A percentile compares a stretch with the other conserved stretches of the same genome.
These are phyloP conservation scores for Sarcophaga peregrina DNA, from an alignment of 1,140 invertebrate genomes.

Conservation along the genomic window DNA sequence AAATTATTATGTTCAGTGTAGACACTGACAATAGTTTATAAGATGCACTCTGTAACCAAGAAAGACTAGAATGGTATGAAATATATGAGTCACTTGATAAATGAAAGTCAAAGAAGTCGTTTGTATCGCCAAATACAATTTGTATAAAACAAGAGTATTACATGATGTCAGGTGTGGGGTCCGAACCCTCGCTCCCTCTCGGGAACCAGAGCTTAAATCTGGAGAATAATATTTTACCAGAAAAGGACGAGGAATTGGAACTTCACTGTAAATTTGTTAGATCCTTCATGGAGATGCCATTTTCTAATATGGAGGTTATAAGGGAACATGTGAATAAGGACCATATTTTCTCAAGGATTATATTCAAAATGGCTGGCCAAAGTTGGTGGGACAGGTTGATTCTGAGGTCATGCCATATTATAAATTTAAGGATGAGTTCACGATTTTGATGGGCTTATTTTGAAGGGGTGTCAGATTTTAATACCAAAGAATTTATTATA, in stretches of 20 bases:
- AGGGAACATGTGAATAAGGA: no score
- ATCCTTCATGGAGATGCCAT: constrained; percentile 48
- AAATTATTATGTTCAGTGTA: no score
- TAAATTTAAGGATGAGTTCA: constrained; percentile 53
- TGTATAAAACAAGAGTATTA: no score
- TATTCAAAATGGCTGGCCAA: constrained; percentile 64
- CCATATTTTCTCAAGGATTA: constrained; percentile 50
- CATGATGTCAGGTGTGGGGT: constrained; percentile 75
- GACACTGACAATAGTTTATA: no score
- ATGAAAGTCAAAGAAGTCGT: no score
- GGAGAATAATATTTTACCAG: constrained; percentile 52
- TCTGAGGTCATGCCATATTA: background rate
- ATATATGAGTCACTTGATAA: no score
- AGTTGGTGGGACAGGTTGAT: constrained; percentile 43
- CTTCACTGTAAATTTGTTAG: constrained; percentile 46
- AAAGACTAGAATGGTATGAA: no score
- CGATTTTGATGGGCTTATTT: constrained; percentile 58
- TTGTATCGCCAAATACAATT: no score
- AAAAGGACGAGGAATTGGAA: constrained; percentile 58
- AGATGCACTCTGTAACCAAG: no score
- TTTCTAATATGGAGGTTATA: constrained; percentile 52
- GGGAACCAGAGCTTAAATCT: constrained; percentile 77
- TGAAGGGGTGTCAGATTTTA: no score
- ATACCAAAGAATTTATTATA: constrained; percentile 48
- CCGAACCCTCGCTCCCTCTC: constrained; percentile 75